Base-by-base conservation (phyloP, 2,888 invertebrate genomes). In the Brachyopa scutellaris region DNA sequence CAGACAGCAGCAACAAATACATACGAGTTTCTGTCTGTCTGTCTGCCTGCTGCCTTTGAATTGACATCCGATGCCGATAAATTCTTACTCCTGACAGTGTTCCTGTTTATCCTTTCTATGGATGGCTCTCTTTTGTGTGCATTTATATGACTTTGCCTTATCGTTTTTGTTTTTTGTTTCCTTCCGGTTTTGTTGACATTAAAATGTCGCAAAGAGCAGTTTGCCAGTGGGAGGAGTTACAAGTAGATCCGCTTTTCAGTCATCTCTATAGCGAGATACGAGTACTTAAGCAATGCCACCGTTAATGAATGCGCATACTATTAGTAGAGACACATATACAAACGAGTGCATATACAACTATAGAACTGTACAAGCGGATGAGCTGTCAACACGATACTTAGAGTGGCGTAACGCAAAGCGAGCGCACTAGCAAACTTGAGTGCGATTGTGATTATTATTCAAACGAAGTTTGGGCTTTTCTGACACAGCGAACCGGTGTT, bases 231-330 rank as follows among this genome's bases (percentile, higher is more conserved):
- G 21, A 40, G 36, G 38, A 15, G 6, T n/a, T 23, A 42, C 23
- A 33, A 26, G 17, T 47, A 17, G 8, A 38, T 42, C 1, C 29
- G 55, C 26, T 62, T 47, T 62, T 40, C 31, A 72, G 26, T 51
- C 64, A 59, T 72, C 33, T 19, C 17, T 42, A 59, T 78, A 29
- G 78, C 33, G 33, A 19, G n/a, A n/a, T n/a, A n/a, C n/a, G n/a
- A 47, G 19, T 42, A 64, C 40, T 78, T 31, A 66, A 73, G 29
- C 66, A 66, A 66, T 29, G 49, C 64, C 77, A 51, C 53, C 66
- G 49, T 82, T 82, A 82, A 82, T 82, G 77, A 77, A 82, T 77
- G 77, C 36, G 70, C 82, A 82, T 82, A 82, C 82, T 77, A 77
- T 82, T 82, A 82, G 77, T 66, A 70, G 82, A 77, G 4, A 26